Conservation (phyloP, 2,888 invertebrate genomes). For the Drosophila incognita region DNA sequence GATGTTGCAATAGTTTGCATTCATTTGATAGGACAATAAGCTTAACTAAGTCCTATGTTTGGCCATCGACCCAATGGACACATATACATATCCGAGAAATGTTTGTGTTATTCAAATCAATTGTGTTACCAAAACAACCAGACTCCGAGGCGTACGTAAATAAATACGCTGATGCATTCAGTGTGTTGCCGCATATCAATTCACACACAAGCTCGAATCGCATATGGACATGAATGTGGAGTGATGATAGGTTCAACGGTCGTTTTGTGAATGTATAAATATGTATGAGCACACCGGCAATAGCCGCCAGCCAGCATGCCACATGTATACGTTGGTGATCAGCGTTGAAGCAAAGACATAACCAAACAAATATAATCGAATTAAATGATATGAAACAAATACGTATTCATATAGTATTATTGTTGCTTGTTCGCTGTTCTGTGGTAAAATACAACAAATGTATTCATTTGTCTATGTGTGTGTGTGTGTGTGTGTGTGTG, state of each 20-base stretch:
- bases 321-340: slow-evolving; percentile 38
- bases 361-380: slow-evolving; percentile 28
- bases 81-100: slow-evolving; percentile 35
- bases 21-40: slow-evolving; percentile 70
- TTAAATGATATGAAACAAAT: slow-evolving; percentile 26
- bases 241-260: slow-evolving; percentile 48
- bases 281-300: slow-evolving; percentile 38
- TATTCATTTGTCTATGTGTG: not conserved
- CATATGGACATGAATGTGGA: not conserved
- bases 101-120: slow-evolving; percentile 72
- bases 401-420: not conserved
- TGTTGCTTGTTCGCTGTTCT: not conserved
- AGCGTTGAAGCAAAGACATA: slow-evolving; percentile 32
- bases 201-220: slow-evolving; percentile 25
- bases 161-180: slow-evolving; percentile 44
- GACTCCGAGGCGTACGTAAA: slow-evolving; percentile 45
- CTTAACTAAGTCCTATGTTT: slow-evolving; percentile 52
- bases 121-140: slow-evolving; percentile 61
- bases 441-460: slow-evolving; percentile 2
- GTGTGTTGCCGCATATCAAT: slow-evolving; percentile 44
- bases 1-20: slow-evolving; percentile 23
- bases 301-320: slow-evolving; percentile 23
- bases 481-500: not conserved
- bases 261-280: slow-evolving; percentile 43
- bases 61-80: slow-evolving; percentile 27